Conservation (phyloP, 2,797 vertebrate genomes). For the Sorex maritimensis region DNA sequence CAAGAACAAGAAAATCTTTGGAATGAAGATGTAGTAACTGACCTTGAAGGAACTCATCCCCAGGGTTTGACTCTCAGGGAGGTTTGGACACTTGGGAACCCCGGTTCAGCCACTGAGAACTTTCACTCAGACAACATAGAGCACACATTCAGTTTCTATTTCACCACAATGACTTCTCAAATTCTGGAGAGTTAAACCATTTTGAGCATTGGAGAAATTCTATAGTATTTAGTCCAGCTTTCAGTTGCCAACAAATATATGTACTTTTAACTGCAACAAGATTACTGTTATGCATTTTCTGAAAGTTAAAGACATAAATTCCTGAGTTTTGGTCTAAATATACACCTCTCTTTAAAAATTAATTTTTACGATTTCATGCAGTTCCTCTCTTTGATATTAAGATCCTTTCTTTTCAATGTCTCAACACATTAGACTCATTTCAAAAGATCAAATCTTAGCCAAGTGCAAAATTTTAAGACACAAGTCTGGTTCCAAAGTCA, state of each 20-base stretch:
- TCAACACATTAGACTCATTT: constrained; percentile 26
- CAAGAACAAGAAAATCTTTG: constrained; percentile 79
- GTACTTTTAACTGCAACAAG: not conserved
- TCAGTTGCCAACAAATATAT: constrained; percentile 14
- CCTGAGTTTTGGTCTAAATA: constrained; percentile 55
- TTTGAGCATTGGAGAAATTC: not conserved
- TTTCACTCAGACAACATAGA: not conserved
- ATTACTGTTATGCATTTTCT: constrained; percentile 55
- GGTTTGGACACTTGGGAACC: constrained; percentile 48
- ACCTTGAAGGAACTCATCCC: constrained; percentile 79
- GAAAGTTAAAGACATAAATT: constrained; percentile 52
- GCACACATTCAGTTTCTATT: not conserved
- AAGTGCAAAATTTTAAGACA: constrained; percentile 42
- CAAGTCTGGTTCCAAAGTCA: not conserved
- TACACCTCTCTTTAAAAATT: not conserved
- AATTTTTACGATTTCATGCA: not conserved
- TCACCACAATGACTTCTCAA: not conserved
- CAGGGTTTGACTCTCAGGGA: constrained; percentile 44
- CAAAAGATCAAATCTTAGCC: constrained; percentile 35
- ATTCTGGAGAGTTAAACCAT: constrained; percentile 33
- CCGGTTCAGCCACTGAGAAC: not conserved
- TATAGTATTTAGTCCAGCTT: not conserved
- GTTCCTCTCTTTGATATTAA: not conserved
- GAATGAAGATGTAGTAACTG: constrained; percentile 66
- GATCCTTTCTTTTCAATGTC: constrained; percentile 16